A percentile compares a stretch with the other conserved stretches of the same genome.
Conservation (phyloP, 2,113 vertebrate genomes). For the Propithecus coquereli region DNA sequence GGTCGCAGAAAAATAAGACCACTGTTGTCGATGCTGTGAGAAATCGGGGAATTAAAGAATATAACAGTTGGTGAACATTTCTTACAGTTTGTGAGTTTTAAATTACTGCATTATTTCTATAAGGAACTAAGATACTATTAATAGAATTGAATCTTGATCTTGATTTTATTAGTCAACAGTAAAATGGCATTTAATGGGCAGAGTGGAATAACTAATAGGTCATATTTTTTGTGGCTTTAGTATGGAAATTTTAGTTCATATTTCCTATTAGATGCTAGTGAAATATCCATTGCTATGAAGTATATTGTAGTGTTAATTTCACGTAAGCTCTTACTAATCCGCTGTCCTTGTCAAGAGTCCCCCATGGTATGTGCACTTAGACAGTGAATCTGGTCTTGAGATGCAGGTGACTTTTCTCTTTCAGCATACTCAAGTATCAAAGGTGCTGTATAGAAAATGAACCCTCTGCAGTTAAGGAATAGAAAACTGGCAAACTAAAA, state of each 20-base stretch:
- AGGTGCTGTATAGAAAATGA: not conserved
- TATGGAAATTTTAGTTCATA: not conserved
- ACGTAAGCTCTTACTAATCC: not conserved
- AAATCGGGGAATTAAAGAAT: conserved; percentile 49
- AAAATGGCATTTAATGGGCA: not conserved
- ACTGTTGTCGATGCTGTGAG: conserved; percentile 27
- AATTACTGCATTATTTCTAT: conserved; percentile 34
- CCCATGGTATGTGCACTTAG: not conserved
- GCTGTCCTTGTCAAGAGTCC: not conserved
- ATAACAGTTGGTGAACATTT: not conserved
- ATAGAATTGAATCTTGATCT: not conserved
- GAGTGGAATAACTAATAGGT: not conserved
- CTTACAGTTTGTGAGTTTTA: conserved; percentile 43
- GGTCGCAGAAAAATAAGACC: conserved; percentile 56
- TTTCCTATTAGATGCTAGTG: not conserved
- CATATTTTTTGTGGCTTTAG: not conserved
- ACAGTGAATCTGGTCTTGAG: not conserved
- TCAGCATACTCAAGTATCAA: not conserved
- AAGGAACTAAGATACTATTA: not conserved
- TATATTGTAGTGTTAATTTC: not conserved
- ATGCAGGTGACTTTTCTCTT: not conserved
- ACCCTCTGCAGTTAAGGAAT: not conserved
- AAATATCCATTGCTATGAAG: not conserved
- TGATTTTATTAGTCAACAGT: not conserved
- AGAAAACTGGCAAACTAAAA: not conserved